Base-by-base conservation (phyloP, 2,888 invertebrate species). In the Drosophila nigricruria region DNA sequence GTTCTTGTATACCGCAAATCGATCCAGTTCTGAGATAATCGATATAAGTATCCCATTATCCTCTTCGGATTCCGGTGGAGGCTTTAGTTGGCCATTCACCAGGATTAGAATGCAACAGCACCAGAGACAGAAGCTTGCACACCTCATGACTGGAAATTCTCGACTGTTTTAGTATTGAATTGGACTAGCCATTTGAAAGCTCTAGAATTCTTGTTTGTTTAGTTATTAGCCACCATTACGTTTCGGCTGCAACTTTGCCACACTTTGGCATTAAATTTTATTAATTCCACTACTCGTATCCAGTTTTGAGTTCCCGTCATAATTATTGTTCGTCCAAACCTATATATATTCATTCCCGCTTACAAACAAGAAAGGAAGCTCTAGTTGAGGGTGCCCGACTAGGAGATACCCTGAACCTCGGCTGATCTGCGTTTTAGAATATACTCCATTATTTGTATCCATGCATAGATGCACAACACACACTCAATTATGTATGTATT, bases 121-220 rank as follows among this genome's bases (percentile, higher is more conserved):
- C 45, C 66, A 74, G 0, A 75, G 9, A 45, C n/a, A 23, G 9
- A 63, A 16, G 5, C 25, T 34, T 18, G 57, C 36, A 56, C 40
- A 57, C 59, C 18, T 65, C 80, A 79, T 77, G 65, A 20, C 49
- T 47, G 36, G 12, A 36, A 14, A 10, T 53, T 38, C 2, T 32
- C 18, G 23, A 79, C 80, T 79, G 52, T 30, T 49, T 49, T 18
- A 5, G 6, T 18, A 0, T 9, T 12, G 10, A 32, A 14, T 20
- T 16, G 8, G 16, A 8, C 16, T 4, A 14, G 20, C 12, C 50
- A 49, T n/a, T 18, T 49, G 3, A 10, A 49, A 3, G 49, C 49
- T 2, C 5, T 49, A 2, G 12, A 50, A 3, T 18, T 14, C 20
- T 32, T 50, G 14, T 50, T 30, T 50, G 9, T 14, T 8, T n/a